These are phyloP conservation scores for Thera obeliscata DNA, from an alignment of 2,888 invertebrate genomes.

Conservation along the genomic window DNA sequence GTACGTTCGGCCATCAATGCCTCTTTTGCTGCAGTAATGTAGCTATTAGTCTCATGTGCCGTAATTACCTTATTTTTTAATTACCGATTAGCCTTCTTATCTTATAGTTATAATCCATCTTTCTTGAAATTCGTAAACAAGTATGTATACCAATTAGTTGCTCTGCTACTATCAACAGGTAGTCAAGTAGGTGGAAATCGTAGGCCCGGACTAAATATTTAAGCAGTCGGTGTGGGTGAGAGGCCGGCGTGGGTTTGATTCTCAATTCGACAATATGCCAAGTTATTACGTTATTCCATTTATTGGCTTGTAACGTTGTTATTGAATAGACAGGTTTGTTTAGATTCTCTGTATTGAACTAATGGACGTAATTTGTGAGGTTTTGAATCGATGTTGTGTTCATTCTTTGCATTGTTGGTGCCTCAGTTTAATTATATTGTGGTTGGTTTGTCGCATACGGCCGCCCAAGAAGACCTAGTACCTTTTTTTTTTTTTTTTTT, in stretches of 20 bases:
- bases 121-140: too few species aligned
- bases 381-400: conserved; percentile 11
- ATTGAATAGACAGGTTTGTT: conserved; percentile 21
- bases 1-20: too few species aligned
- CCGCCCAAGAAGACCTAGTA: not conserved
- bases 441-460: not conserved
- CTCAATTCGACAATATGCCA: conserved; percentile 41
- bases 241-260: conserved; percentile 58
- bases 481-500: too few species aligned
- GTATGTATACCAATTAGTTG: too few species aligned
- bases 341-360: conserved; percentile 10
- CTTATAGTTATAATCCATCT: too few species aligned
- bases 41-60: too few species aligned
- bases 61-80: too few species aligned
- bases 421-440: not conserved
- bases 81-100: too few species aligned
- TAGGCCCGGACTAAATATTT: conserved; percentile 59
- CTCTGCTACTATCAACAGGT: not conserved
- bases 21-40: too few species aligned
- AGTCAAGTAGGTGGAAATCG: conserved; percentile 33
- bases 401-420: conserved; percentile 12
- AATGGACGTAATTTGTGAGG: conserved; percentile 24
- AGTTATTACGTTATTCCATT: conserved; percentile 30
- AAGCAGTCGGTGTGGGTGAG: conserved; percentile 57
- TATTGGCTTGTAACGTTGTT: conserved; percentile 29